A percentile compares a stretch with the other conserved stretches of the same genome.
Conservation (phyloP, 2,888 invertebrate genomes). For the Gordius sp. region DNA sequence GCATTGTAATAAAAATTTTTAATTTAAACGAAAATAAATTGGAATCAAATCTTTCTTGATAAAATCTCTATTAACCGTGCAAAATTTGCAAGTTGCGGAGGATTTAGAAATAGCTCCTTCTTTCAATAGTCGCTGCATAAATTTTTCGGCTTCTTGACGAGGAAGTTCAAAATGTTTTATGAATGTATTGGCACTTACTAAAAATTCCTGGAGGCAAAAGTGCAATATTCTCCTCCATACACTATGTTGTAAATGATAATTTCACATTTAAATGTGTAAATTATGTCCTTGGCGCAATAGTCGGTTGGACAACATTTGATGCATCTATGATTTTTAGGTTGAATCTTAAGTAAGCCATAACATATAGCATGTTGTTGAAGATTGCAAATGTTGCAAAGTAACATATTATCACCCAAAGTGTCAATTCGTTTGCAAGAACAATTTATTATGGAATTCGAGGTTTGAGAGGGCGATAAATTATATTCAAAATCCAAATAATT, state of each 20-base stretch:
- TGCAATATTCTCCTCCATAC: neutral
- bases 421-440: neutral
- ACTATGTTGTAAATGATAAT: neutral
- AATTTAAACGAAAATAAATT: no score
- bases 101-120: neutral
- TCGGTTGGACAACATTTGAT: neutral
- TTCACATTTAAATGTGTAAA: constrained; percentile 3
- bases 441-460: neutral
- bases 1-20: no score
- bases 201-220: neutral
- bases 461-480: neutral
- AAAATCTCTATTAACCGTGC: no score
- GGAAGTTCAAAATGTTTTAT: neutral
- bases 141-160: neutral
- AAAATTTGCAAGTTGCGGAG: no score
- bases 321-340: neutral
- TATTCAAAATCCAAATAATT: neutral
- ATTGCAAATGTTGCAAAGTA: neutral
- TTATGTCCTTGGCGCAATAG: neutral
- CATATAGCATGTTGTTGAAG: neutral
- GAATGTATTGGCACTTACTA: neutral
- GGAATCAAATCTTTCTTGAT: no score
- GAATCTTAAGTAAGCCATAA: neutral
- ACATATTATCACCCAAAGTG: neutral
- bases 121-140: neutral